Percentiles rank a stretch among this genome's conserved stretches.
Conservation (phyloP, 1,140 invertebrate genomes). For the Augochlora pura region DNA sequence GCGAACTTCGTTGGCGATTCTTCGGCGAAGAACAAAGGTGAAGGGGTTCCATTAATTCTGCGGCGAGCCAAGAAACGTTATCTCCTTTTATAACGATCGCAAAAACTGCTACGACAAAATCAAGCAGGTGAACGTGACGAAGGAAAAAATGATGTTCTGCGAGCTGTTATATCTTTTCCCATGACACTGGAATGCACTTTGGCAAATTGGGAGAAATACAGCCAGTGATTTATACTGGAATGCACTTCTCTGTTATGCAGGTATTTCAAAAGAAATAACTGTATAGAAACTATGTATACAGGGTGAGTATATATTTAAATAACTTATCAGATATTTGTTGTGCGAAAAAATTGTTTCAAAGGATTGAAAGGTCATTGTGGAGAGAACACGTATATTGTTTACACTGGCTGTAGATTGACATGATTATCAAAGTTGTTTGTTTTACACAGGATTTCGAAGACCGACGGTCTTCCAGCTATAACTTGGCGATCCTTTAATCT, state of each 20-base stretch:
- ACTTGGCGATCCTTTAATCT: too few species aligned
- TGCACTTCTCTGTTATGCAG: neutral
- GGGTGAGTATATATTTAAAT: too few species aligned
- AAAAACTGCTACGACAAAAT: neutral
- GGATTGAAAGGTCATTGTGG: too few species aligned
- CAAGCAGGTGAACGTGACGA: neutral
- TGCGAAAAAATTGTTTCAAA: too few species aligned
- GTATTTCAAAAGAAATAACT: too few species aligned
- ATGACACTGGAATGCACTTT: slow-evolving; percentile 7
- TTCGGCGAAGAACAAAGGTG: neutral
- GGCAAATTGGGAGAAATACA: neutral
- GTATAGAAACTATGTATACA: neutral
- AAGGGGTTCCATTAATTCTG: slow-evolving; percentile 4
- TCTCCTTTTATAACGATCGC: neutral
- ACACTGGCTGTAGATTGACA: too few species aligned
- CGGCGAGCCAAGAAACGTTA: neutral
- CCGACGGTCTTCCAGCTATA: too few species aligned
- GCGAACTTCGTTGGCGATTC: neutral
- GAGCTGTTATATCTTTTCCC: neutral
- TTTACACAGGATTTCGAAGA: too few species aligned
- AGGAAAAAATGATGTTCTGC: neutral
- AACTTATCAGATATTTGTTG: neutral
- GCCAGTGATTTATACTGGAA: neutral
- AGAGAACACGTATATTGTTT: too few species aligned
- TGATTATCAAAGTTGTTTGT: too few species aligned